phyloP scores from a whole-genome alignment of 2,113 vertebrate species.

The Oreochromis niloticus region DNA sequence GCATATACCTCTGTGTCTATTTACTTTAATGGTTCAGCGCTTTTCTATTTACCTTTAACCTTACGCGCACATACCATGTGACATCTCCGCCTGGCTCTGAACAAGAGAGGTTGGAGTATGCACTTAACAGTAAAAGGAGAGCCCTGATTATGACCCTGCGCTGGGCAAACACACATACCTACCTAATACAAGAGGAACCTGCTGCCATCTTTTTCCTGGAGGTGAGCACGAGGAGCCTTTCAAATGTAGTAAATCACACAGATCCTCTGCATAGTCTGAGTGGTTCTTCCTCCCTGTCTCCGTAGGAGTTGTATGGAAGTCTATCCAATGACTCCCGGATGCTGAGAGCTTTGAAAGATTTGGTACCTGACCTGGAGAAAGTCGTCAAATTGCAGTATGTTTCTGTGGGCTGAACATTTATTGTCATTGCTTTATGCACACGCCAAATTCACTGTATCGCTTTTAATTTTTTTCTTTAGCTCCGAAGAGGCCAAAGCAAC shows the following conservation, averaged over 20 bases:
- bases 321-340: slow-evolving; percentile 89
- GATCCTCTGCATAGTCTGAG: background rate
- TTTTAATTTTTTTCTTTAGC: slow-evolving; percentile 55
- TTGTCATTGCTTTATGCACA: background rate
- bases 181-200: slow-evolving; percentile 89
- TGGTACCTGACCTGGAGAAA: slow-evolving; percentile 89
- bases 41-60: slow-evolving; percentile 52
- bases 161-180: slow-evolving; percentile 83
- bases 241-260: background rate
- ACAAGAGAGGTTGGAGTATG: slow-evolving; percentile 91
- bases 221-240: slow-evolving; percentile 60
- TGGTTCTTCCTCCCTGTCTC: background rate
- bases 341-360: slow-evolving; percentile 85
- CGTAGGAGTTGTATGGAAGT: slow-evolving; percentile 89
- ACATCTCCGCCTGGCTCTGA: slow-evolving; percentile 90
- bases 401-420: background rate
- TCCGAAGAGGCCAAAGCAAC: slow-evolving; percentile 86
- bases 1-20: background rate
- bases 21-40: background rate
- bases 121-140: slow-evolving; percentile 86
- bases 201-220: slow-evolving; percentile 87
- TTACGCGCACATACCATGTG: slow-evolving; percentile 82
- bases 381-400: slow-evolving; percentile 89
- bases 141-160: slow-evolving; percentile 86
- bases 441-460: background rate